Percentiles rank a stretch among this genome's conserved stretches.
These are phyloP conservation scores for Channa maculata DNA, from an alignment of 2,113 vertebrate species.

Conservation along the genomic window DNA sequence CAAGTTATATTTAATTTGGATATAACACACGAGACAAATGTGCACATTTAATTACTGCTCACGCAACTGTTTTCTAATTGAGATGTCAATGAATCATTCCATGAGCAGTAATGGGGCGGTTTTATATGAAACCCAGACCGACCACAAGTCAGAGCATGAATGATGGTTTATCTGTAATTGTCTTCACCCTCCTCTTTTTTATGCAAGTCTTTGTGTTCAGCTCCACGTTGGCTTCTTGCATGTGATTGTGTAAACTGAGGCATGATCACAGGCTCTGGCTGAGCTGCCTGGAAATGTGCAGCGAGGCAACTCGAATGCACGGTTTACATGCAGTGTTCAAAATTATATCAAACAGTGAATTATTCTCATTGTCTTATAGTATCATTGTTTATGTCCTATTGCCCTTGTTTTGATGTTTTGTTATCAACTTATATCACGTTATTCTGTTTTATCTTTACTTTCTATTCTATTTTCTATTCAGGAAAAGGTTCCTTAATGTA, in stretches of 20 bases:
- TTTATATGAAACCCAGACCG: no score
- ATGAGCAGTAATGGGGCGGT: not conserved
- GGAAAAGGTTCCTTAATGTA: no score
- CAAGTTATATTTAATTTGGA: not conserved
- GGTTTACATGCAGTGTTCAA: no score
- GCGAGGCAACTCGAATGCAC: not conserved
- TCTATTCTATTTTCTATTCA: no score
- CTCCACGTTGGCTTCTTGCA: no score
- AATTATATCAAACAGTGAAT: no score
- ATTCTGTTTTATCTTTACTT: no score
- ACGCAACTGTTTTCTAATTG: not conserved
- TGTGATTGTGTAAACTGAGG: not conserved
- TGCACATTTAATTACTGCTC: not conserved
- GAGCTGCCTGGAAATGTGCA: not conserved
- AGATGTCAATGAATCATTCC: not conserved
- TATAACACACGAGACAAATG: not conserved
- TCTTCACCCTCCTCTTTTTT: not conserved
- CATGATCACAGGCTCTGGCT: not conserved
- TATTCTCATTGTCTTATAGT: no score
- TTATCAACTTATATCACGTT: no score
- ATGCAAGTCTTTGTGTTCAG: not conserved
- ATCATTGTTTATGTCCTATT: no score
- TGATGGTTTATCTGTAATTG: not conserved
- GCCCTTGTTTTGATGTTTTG: no score
- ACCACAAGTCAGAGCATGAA: not conserved